These are phyloP conservation scores for Podargus strigoides DNA, from an alignment of 2,797 vertebrate species.

Conservation along the genomic window DNA sequence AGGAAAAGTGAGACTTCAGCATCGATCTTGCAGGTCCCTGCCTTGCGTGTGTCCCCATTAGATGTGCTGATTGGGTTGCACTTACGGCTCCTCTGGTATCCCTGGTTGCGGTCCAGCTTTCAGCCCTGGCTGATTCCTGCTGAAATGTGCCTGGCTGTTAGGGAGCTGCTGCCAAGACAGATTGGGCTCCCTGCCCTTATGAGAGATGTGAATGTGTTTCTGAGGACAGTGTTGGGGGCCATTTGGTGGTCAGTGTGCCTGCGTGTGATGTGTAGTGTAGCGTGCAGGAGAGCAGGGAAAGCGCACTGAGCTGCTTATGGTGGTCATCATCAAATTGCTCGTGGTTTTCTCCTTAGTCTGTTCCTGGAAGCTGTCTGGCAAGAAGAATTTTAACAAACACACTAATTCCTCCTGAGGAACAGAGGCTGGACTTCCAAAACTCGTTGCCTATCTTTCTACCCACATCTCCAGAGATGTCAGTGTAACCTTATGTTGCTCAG, in stretches of 20 bases:
- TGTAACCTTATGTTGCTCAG: fast-evolving
- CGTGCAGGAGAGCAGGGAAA: background rate
- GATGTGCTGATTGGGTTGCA: background rate
- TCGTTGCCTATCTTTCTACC: fast-evolving
- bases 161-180: background rate
- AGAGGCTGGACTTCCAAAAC: background rate
- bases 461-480: background rate
- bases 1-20: background rate
- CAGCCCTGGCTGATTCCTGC: background rate
- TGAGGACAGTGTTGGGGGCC: fast-evolving
- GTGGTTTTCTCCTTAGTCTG: background rate
- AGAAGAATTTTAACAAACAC: background rate
- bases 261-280: background rate
- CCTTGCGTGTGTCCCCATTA: background rate
- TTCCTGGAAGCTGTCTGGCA: background rate
- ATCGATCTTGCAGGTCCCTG: background rate
- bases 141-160: background rate
- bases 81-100: fast-evolving
- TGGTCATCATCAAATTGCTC: background rate
- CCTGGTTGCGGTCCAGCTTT: background rate
- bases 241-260: background rate
- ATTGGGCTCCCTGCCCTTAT: background rate
- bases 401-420: background rate
- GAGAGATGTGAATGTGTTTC: background rate
- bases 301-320: background rate